Base-by-base conservation (phyloP, 2,888 invertebrate genomes). In the Xylota sylvarum region DNA sequence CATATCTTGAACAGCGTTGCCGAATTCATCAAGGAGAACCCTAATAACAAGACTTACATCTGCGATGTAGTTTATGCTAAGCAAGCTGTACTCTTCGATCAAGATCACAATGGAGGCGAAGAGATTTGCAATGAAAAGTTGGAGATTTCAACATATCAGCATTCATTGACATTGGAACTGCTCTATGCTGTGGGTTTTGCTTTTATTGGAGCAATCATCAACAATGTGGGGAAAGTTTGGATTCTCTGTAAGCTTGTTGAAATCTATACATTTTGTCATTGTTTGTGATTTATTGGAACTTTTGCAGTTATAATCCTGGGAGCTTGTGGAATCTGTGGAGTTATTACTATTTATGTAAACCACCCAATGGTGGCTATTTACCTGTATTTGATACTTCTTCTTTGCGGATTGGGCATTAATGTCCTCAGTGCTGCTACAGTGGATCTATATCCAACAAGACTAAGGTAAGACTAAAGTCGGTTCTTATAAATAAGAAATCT, bases 381-480 rank as follows among this genome's bases (percentile, higher is more conserved):
- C 76, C 74, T 91, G 6, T 91, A 90, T 77, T 77, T 91, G 1
- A 81, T 89, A 0, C 78, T 91, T 10, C 77, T 91, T 12, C 78
- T 89, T 3, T 89, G 89, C 60, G 91, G 91, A 1, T 58, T 91
- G n/a, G 90, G 88, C 4, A 89, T 91, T 6, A 90, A 89, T 64
- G 90, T 92, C 0, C 88, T 92, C 0, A 92, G 90, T 88, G 90
- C 91, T 5, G 89, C 90, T 10, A 90, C 91, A 6, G 91, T 92
- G 3, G 92, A 92, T 67, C 73, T 92, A 4, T 92, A 90, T 88
- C 92, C 92, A 32, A 92, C 92, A 3, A 89, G 90, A 60, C 88
- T 91, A 58, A 90, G 92, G 92, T 91, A 88, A 62, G 50, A 3
- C n/a, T n/a, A n/a, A n/a, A n/a, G n/a, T n/a, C n/a, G n/a, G n/a